A percentile compares a stretch with the other conserved stretches of the same genome.
Evolutionary conservation across 2,113 vertebrate species (phyloP).

Genomic region (Micronycteris hirsuta): DNA sequence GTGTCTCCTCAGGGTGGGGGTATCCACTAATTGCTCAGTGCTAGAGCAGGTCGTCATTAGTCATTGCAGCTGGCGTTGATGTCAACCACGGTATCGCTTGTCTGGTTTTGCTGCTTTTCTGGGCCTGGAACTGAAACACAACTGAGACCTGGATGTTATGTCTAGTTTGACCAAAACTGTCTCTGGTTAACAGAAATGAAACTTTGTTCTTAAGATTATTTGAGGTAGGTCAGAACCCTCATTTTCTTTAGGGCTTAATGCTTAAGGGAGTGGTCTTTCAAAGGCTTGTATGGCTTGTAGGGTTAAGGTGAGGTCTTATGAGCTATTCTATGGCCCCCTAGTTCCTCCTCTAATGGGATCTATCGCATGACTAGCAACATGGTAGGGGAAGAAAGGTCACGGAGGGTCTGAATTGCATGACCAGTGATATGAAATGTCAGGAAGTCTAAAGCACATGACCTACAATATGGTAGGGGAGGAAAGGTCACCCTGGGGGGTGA

Average conservation of each 20-base stretch:
- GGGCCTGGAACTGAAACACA: neutral
- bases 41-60: neutral
- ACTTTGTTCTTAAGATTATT: neutral
- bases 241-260: neutral
- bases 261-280: neutral
- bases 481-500: neutral
- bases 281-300: neutral
- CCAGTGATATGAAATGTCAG: too few species aligned
- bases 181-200: neutral
- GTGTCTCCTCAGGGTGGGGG: neutral
- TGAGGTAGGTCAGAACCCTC: neutral
- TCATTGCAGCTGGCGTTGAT: neutral
- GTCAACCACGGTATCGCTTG: neutral
- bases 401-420: too few species aligned
- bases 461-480: neutral
- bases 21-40: neutral
- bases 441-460: neutral
- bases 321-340: neutral
- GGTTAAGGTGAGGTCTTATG: neutral
- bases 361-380: neutral
- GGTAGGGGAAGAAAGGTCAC: neutral
- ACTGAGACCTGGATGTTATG: neutral
- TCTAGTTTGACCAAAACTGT: neutral
- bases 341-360: neutral
- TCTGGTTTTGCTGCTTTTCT: neutral